Conservation (phyloP, 2,888 invertebrate species). For the Drosophila mimetica region DNA sequence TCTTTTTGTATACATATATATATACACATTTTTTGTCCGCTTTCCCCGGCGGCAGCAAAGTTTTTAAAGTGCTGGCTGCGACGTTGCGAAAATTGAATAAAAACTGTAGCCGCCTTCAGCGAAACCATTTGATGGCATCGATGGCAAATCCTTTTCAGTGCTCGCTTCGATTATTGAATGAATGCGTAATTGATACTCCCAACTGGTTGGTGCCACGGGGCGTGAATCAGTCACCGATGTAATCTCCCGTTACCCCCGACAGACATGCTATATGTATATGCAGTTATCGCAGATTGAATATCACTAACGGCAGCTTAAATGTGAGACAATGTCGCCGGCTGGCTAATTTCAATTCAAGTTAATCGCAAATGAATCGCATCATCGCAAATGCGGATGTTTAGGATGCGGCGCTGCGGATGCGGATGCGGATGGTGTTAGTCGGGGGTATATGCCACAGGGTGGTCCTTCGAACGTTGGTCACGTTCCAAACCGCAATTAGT, state of each 20-base stretch:
- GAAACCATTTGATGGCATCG: constrained; percentile 26
- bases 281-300: constrained; percentile 32
- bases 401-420: constrained; percentile 18
- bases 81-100: constrained; percentile 71
- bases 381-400: constrained; percentile 27
- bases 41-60: constrained; percentile 33
- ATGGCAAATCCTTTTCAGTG: constrained; percentile 55
- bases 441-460: constrained; percentile 16
- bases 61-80: constrained; percentile 61
- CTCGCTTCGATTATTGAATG: constrained; percentile 61
- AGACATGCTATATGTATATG: constrained; percentile 1
- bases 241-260: constrained; percentile 2
- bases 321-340: constrained; percentile 31
- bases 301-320: constrained; percentile 34
- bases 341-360: constrained; percentile 73
- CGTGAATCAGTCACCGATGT: constrained; percentile 20
- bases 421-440: constrained; percentile 30
- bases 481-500: constrained; percentile 76
- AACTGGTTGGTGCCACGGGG: constrained; percentile 40
- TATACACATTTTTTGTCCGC: neutral
- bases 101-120: constrained; percentile 63
- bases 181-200: constrained; percentile 75
- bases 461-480: constrained; percentile 53
- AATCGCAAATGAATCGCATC: constrained; percentile 62
- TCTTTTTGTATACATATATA: constrained; percentile 1